phyloP scores from a whole-genome alignment of 2,113 vertebrate species.

The Callipepla californica region DNA sequence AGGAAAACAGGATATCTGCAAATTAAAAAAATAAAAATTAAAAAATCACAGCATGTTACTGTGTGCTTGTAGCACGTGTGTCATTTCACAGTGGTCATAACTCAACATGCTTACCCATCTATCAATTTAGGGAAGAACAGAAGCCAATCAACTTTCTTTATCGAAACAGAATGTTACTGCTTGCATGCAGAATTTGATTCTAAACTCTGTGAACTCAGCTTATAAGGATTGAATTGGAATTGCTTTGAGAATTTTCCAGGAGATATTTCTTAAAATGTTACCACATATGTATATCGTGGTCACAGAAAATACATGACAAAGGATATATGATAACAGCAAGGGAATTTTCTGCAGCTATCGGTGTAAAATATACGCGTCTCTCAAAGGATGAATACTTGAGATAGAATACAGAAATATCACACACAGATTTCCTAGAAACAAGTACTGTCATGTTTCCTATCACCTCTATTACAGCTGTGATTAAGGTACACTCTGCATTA shows the following conservation, averaged over 20 bases:
- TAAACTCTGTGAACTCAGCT: neutral
- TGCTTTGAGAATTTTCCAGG: neutral
- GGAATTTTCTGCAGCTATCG: neutral
- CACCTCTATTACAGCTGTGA: neutral
- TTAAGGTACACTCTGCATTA: neutral
- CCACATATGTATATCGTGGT: neutral
- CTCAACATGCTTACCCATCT: neutral
- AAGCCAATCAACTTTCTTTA: neutral
- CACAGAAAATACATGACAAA: neutral
- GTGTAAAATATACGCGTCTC: neutral
- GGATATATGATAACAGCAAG: neutral
- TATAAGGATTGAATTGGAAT: neutral
- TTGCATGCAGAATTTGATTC: neutral
- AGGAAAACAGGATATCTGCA: constrained; percentile 69
- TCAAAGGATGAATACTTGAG: neutral
- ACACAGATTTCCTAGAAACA: neutral
- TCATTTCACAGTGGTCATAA: constrained; percentile 8
- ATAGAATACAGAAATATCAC: neutral
- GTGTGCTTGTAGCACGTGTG: constrained; percentile 16
- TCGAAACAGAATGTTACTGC: neutral
- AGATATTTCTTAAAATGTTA: neutral
- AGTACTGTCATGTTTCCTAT: neutral
- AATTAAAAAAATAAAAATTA: neutral
- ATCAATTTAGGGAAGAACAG: neutral
- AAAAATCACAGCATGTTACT: constrained; percentile 30